Conservation (phyloP, 2,888 invertebrate genomes). For the Teleiodes luculella region DNA sequence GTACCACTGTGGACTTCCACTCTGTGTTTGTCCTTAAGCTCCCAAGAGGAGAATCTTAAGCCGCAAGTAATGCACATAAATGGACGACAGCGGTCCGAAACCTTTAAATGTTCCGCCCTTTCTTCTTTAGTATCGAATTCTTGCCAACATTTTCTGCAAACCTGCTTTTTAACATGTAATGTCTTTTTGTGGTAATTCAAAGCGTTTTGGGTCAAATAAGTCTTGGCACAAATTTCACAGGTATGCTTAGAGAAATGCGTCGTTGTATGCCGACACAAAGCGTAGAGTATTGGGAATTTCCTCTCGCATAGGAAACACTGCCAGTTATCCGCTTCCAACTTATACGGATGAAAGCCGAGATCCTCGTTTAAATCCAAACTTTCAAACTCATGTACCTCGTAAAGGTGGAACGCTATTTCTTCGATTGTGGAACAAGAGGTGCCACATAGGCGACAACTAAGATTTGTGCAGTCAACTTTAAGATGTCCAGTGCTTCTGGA, state of each 20-base stretch:
- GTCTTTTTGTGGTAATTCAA: slow-evolving; percentile 57
- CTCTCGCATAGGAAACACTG: slow-evolving; percentile 48
- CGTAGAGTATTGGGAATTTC: slow-evolving; percentile 50
- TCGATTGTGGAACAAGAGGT: slow-evolving; percentile 41
- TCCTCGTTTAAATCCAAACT: slow-evolving; percentile 45
- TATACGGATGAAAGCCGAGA: slow-evolving; percentile 59
- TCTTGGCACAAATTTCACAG: slow-evolving; percentile 60
- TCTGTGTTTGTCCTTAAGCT: slow-evolving; percentile 53
- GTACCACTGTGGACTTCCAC: slow-evolving; percentile 43
- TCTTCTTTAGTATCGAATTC: slow-evolving; percentile 46
- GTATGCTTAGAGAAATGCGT: slow-evolving; percentile 57
- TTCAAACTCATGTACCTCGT: slow-evolving; percentile 38
- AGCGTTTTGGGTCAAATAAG: slow-evolving; percentile 52
- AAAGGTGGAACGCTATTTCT: slow-evolving; percentile 49
- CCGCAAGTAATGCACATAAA: slow-evolving; percentile 55
- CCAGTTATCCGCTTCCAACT: slow-evolving; percentile 50
- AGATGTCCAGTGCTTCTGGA: slow-evolving; percentile 49
- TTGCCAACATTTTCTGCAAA: slow-evolving; percentile 60
- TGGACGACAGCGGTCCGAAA: slow-evolving; percentile 50
- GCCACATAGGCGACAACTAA: slow-evolving; percentile 52
- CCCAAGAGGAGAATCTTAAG: slow-evolving; percentile 62
- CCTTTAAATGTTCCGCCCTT: slow-evolving; percentile 47
- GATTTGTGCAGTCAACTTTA: slow-evolving; percentile 57
- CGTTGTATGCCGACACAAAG: slow-evolving; percentile 57
- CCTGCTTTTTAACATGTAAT: slow-evolving; percentile 45